A percentile compares a stretch with the other conserved stretches of the same genome.
Conservation (phyloP, 2,113 vertebrate genomes). For the Buteo buteo region DNA sequence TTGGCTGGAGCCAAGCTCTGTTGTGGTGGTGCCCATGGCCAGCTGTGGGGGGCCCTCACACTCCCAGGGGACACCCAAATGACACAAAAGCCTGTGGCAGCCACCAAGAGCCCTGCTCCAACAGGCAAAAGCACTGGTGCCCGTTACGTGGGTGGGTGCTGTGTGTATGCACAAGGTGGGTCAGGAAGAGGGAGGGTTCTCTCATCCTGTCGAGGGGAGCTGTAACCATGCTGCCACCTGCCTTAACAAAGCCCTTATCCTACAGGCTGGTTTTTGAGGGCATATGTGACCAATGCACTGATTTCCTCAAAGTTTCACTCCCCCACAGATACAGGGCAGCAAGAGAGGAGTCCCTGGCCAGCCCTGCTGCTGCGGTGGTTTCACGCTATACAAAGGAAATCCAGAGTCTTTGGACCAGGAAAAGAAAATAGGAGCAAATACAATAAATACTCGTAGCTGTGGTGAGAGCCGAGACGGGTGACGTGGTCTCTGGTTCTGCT, state of each 20-base stretch:
- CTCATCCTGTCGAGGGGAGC: rapidly evolving
- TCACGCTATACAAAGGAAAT: conserved; percentile 44
- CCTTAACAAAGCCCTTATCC: neutral
- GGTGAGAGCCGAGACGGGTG: neutral
- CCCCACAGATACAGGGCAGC: conserved; percentile 58
- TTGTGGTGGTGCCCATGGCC: rapidly evolving
- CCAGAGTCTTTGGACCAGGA: conserved; percentile 44
- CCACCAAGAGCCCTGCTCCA: neutral
- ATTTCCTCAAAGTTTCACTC: conserved; percentile 55
- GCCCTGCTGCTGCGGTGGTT: conserved; percentile 60
- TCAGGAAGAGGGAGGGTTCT: neutral
- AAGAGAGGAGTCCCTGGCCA: conserved; percentile 53
- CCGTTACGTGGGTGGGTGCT: rapidly evolving
- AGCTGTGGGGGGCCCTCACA: neutral
- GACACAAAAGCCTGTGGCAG: neutral
- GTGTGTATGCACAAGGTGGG: neutral
- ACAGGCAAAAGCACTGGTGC: neutral
- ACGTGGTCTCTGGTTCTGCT: neutral
- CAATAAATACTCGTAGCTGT: neutral
- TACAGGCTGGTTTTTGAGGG: neutral
- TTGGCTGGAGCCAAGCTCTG: neutral
- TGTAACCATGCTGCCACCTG: neutral
- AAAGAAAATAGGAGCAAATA: conserved; percentile 31
- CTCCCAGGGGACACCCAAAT: neutral
- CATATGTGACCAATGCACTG: neutral